phyloP scores from a whole-genome alignment of 1,140 invertebrate species.

The Oryctes rhinoceros region DNA sequence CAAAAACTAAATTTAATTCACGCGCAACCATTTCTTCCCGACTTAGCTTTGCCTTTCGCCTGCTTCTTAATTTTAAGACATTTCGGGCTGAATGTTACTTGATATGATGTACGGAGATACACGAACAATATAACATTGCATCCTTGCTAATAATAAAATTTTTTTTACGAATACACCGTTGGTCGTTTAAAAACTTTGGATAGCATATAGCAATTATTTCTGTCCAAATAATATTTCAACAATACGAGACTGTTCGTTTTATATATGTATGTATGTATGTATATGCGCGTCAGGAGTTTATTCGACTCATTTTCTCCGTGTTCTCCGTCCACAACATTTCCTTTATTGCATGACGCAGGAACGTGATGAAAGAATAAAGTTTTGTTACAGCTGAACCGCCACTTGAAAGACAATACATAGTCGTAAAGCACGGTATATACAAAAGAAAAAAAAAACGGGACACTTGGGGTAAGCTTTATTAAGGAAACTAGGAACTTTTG shows the following conservation, averaged over 20 bases:
- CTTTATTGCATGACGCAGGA: neutral
- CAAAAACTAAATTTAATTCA: no score
- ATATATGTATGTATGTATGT: neutral
- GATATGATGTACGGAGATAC: no score
- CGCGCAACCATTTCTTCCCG: no score
- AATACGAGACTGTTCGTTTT: neutral
- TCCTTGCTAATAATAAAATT: no score
- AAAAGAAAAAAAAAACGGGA: neutral
- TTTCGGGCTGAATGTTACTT: no score
- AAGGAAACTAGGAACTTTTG: neutral
- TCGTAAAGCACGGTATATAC: slow-evolving; percentile 5
- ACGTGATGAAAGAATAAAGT: slow-evolving; percentile 18
- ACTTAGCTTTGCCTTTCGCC: no score
- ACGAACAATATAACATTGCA: no score
- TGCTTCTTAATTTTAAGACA: no score
- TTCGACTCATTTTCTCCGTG: neutral
- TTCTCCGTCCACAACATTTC: neutral
- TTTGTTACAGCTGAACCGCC: neutral
- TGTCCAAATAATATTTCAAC: no score
- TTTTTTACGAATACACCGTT: no score
- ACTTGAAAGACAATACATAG: slow-evolving; percentile 3
- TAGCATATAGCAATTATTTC: no score
- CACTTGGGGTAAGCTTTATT: slow-evolving; percentile 14
- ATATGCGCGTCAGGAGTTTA: neutral
- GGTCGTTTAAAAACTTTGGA: no score